phyloP scores from a whole-genome alignment of 2,113 vertebrate species.

The Lagopus muta region DNA sequence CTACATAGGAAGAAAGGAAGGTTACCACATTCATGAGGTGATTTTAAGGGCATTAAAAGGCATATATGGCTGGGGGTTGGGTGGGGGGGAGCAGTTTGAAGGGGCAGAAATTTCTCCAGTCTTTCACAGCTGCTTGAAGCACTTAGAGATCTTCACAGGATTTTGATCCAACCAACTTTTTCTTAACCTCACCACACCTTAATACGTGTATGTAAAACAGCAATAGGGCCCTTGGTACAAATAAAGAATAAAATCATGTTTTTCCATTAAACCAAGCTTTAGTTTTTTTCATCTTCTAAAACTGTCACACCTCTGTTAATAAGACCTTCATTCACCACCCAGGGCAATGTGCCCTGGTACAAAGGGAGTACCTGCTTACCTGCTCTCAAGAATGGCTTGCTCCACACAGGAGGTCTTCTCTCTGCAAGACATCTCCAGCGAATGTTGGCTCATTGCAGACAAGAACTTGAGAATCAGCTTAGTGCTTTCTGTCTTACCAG shows the following conservation, averaged over 20 bases:
- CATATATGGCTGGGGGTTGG: neutral
- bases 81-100: neutral
- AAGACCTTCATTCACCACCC: neutral
- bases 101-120: neutral
- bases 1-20: neutral
- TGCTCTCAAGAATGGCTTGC: constrained; percentile 95
- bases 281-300: neutral
- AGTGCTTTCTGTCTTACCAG: constrained; percentile 97
- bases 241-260: neutral
- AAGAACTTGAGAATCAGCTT: constrained; percentile 96
- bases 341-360: neutral
- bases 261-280: neutral
- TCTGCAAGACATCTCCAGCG: constrained; percentile 81
- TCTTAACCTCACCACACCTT: neutral
- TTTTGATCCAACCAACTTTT: neutral
- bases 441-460: constrained; percentile 93
- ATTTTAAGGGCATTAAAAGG: neutral
- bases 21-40: neutral
- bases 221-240: neutral
- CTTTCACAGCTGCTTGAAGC: neutral
- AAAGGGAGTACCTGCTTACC: constrained; percentile 93
- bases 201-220: neutral
- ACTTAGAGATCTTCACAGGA: neutral
- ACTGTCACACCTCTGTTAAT: neutral
- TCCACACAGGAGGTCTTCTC: constrained; percentile 89